Conservation (phyloP, 1,140 invertebrate genomes). For the Zaprionus capensis region DNA sequence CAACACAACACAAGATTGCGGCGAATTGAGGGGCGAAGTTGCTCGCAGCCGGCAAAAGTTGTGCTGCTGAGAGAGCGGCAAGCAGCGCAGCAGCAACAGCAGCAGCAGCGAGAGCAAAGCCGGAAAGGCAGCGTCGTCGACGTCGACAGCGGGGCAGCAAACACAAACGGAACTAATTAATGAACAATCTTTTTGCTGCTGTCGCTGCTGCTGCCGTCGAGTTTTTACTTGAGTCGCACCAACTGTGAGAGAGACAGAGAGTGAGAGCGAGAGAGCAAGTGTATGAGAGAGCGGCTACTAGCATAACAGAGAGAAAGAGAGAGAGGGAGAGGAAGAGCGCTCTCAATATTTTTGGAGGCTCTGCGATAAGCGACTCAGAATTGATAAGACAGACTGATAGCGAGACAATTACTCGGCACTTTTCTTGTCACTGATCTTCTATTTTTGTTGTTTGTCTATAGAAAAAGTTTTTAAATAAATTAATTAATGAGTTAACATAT, state of each 20-base stretch:
- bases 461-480: neutral
- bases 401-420: conserved; percentile 9
- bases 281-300: neutral
- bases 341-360: neutral
- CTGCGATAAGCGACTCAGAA: conserved; percentile 5
- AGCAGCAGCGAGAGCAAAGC: neutral
- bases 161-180: conserved; percentile 76
- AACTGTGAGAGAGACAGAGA: conserved; percentile 14
- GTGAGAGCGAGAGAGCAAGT: conserved; percentile 2
- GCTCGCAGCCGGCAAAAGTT: neutral
- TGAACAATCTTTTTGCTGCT: conserved; percentile 73
- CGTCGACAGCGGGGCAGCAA: conserved; percentile 20
- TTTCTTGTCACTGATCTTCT: conserved; percentile 6
- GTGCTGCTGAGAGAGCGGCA: conserved; percentile 4
- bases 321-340: neutral
- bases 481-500: neutral
- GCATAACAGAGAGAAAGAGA: neutral
- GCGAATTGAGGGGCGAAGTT: conserved; percentile 47
- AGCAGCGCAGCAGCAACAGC: conserved; percentile 15
- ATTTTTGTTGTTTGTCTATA: neutral
- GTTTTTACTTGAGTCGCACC: conserved; percentile 35
- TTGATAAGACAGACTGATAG: conserved; percentile 28
- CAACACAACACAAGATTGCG: conserved; percentile 52
- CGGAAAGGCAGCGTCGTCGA: neutral
- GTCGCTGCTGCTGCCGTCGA: conserved; percentile 16